Percentiles rank a stretch among this genome's conserved stretches.
These are phyloP conservation scores for Omphaloscelis lunosa DNA, from an alignment of 2,888 invertebrate genomes.

Conservation along the genomic window DNA sequence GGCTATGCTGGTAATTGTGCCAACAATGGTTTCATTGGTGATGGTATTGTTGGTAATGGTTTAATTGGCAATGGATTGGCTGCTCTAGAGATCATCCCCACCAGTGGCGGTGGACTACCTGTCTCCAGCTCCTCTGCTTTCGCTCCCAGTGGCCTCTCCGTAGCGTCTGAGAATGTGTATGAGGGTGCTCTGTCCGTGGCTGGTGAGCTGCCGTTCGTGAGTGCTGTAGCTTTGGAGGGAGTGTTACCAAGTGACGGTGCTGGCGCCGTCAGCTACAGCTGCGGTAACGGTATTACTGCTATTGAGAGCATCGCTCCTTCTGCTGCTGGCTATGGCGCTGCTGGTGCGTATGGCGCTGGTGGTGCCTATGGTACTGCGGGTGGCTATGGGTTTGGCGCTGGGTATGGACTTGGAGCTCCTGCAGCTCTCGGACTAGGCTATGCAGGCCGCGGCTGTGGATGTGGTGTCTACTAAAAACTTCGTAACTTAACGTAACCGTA, in stretches of 20 bases:
- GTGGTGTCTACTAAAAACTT: no score
- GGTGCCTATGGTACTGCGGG: no score
- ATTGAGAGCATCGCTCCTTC: background rate
- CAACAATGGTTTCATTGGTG: background rate
- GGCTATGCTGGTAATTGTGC: no score
- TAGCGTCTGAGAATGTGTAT: slow-evolving; percentile 59
- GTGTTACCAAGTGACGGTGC: slow-evolving; percentile 42
- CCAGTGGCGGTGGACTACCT: slow-evolving; percentile 57
- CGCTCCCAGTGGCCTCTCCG: slow-evolving; percentile 53
- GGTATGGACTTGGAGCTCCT: slow-evolving; percentile 19
- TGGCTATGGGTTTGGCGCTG: slow-evolving; percentile 9
- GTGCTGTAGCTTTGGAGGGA: slow-evolving; percentile 52
- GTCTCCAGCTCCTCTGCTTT: slow-evolving; percentile 50
- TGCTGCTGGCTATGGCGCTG: background rate
- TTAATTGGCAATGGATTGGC: slow-evolving; percentile 26
- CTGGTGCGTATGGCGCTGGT: background rate
- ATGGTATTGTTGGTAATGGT: slow-evolving; percentile 4
- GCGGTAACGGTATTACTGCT: background rate
- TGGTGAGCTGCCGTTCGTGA: slow-evolving; percentile 60
- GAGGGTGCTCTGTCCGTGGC: slow-evolving; percentile 55
- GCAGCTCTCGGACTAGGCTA: slow-evolving; percentile 12
- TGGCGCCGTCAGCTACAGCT: slow-evolving; percentile 30
- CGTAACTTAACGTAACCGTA: no score
- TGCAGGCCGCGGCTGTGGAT: background rate
- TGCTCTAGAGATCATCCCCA: slow-evolving; percentile 54